Percentiles rank a stretch among this genome's conserved stretches.
Evolutionary conservation across 2,888 invertebrate species (phyloP).

Genomic region (Allygus modestus): DNA sequence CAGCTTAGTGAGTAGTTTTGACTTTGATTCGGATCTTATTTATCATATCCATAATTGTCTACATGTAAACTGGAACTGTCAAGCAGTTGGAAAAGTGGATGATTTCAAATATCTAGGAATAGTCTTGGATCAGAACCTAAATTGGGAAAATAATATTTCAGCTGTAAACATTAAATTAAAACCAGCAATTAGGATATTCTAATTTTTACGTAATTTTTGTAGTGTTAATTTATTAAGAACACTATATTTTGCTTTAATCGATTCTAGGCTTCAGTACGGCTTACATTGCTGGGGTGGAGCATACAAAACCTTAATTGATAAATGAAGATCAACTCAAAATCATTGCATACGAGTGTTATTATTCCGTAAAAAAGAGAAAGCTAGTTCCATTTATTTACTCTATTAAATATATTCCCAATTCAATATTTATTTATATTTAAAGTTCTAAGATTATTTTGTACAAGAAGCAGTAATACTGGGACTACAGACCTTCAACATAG

Average conservation of each 20-base stretch:
- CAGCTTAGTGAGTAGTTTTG: background rate
- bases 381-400: too few relatives aligned
- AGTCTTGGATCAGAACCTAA: background rate
- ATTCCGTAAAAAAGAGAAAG: too few relatives aligned
- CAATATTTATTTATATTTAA: too few relatives aligned
- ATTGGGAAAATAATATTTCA: background rate
- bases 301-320: background rate
- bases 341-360: too few relatives aligned
- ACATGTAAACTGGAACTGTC: background rate
- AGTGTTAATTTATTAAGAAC: background rate
- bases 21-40: background rate
- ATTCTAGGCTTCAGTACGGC: background rate
- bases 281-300: slow-evolving; percentile 2
- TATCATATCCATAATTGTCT: too few relatives aligned
- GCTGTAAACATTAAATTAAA: background rate
- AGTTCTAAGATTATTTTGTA: too few relatives aligned
- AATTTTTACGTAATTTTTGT: slow-evolving; percentile 8
- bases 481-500: too few relatives aligned
- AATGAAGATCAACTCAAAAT: background rate
- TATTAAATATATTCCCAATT: too few relatives aligned
- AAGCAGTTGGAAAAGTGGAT: background rate
- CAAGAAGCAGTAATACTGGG: too few relatives aligned
- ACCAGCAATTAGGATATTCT: background rate
- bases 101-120: background rate
- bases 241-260: background rate